Base-by-base conservation (phyloP, 2,797 vertebrate species). In the Sebastes taczanowskii region DNA sequence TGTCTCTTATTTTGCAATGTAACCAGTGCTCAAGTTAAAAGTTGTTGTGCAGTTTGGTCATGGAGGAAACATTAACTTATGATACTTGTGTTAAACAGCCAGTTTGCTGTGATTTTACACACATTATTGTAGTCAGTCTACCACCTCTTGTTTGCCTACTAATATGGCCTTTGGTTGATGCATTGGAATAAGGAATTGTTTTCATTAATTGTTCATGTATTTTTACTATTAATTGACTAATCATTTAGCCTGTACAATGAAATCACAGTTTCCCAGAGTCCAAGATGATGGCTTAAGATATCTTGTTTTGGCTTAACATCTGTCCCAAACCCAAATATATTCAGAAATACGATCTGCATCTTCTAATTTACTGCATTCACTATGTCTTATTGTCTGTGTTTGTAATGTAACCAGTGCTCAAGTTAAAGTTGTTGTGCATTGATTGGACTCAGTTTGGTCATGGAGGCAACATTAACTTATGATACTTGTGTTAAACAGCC, bases 61-160 rank as follows among this genome's bases (percentile, higher is more conserved):
- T 38, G 55, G 22, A 80, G 61, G 11, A 71, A 14, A 55, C 42
- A 52, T 82, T 55, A 70, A 75, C 18, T 46, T 64, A n/a, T 68
- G 34, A 56, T 53, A n/a, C 53, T 64, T 71, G 32, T 49, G 13
- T 80, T 56, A 32, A 74, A 70, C 18, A 74, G 29, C n/a, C 22
- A n/a, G 35, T 67, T 32, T 11, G 4, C 52, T 70, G 38, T 59
- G 61, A 66, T 62, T 61, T 2, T n/a, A 32, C 52, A 49, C 9
- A 34, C 29, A 20, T 7, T 29, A 46, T 49, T 78, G 38, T 58
- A 46, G 53, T 30, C 63, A 42, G 13, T 14, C 13, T 38, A 38
- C 35, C 38, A 6, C 56, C 69, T n/a, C 29, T 52, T 34, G 29
- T 29, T 5, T 16, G 7, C 35, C 18, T 20, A 11, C 20, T 14